Evolutionary conservation across 2,888 invertebrate genomes (phyloP).

Genomic region (Lepas anatifera): DNA sequence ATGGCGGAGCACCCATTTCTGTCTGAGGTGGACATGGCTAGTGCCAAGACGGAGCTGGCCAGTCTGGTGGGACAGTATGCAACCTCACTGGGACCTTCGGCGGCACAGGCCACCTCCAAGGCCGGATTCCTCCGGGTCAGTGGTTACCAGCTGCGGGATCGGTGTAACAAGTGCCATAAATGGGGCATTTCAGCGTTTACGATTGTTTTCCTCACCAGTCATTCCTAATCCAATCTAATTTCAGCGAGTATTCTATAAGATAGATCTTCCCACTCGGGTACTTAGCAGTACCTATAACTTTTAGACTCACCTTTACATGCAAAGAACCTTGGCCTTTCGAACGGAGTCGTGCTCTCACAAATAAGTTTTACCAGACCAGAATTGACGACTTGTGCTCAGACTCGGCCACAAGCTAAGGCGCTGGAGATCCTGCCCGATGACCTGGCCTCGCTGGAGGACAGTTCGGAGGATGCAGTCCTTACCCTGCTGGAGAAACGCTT

Average conservation of each 20-base stretch:
- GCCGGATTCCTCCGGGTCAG: conserved; percentile 16
- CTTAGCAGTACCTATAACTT: too few species aligned
- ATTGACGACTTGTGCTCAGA: conserved; percentile 19
- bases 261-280: too few species aligned
- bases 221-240: too few species aligned
- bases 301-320: too few species aligned
- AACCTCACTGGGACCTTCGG: conserved; percentile 24
- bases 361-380: too few species aligned
- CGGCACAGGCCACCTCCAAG: conserved; percentile 14
- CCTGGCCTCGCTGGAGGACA: conserved; percentile 58
- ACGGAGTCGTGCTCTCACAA: too few species aligned
- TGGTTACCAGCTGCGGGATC: too few species aligned
- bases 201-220: too few species aligned
- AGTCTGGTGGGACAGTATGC: conserved; percentile 41
- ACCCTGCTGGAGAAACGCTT: conserved; percentile 55
- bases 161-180: too few species aligned
- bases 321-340: too few species aligned
- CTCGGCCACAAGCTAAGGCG: conserved; percentile 15
- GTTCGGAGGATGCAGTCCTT: conserved; percentile 59
- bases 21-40: conserved; percentile 48
- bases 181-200: too few species aligned
- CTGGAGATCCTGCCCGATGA: conserved; percentile 62
- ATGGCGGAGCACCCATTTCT: conserved; percentile 75
- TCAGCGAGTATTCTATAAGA: too few species aligned
- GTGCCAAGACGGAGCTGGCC: conserved; percentile 54